phyloP scores from a whole-genome alignment of 2,888 invertebrate species.

The Amaurobius ferox region DNA sequence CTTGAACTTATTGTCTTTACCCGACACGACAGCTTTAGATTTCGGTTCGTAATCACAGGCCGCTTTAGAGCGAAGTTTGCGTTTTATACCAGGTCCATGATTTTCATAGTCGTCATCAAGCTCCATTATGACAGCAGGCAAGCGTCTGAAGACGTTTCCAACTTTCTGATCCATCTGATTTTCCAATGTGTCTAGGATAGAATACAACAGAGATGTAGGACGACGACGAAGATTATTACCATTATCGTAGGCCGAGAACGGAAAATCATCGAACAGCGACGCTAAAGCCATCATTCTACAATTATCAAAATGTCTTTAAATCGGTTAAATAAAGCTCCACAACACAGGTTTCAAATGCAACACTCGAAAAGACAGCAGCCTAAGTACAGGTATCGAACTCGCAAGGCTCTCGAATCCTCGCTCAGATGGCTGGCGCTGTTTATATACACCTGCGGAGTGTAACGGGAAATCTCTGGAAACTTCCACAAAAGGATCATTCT shows the following conservation, averaged over 20 bases:
- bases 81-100: neutral
- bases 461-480: neutral
- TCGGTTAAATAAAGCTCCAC: too few relatives aligned
- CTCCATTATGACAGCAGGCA: slow-evolving; percentile 1
- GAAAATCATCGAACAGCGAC: slow-evolving; percentile 26
- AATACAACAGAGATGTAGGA: neutral
- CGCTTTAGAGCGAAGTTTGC: neutral
- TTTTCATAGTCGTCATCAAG: slow-evolving; percentile 10
- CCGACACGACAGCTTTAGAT: slow-evolving; percentile 19
- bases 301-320: too few relatives aligned
- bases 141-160: neutral
- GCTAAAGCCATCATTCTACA: slow-evolving; percentile 18
- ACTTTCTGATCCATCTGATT: slow-evolving; percentile 12
- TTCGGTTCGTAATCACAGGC: slow-evolving; percentile 28
- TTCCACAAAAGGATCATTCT: too few relatives aligned
- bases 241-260: neutral
- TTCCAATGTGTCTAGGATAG: slow-evolving; percentile 10
- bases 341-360: too few relatives aligned
- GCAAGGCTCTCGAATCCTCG: neutral
- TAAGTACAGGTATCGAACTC: neutral
- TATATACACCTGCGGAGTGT: neutral
- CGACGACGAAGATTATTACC: neutral
- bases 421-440: neutral
- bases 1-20: slow-evolving; percentile 34
- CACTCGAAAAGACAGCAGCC: neutral